A percentile compares a stretch with the other conserved stretches of the same genome.
phyloP scores from a whole-genome alignment of 1,140 invertebrate species.

The Drosophila asahinai region DNA sequence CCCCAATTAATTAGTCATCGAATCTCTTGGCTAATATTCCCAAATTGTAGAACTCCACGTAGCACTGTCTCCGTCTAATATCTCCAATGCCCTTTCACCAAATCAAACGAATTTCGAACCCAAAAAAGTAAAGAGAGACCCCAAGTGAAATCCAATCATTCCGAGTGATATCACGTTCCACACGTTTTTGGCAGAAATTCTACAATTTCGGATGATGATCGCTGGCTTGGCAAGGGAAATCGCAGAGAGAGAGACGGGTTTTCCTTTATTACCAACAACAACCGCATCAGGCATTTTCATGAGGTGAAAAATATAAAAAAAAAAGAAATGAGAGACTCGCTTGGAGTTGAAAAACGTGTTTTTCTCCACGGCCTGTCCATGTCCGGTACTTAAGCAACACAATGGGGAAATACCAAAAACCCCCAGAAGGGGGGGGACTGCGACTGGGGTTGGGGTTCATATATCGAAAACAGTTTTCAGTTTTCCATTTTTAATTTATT shows the following conservation, averaged over 20 bases:
- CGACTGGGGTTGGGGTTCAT: conserved; percentile 4
- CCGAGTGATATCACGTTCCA: conserved; percentile 44
- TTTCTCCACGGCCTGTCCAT: conserved; percentile 42
- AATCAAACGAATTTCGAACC: conserved; percentile 9
- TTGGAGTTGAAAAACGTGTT: conserved; percentile 46
- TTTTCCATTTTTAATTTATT: conserved; percentile 12
- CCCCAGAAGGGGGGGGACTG: background rate
- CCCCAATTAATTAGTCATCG: conserved; percentile 6
- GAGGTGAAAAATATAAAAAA: conserved; percentile 17
- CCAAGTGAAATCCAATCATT: conserved; percentile 37
- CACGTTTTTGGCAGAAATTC: conserved; percentile 53
- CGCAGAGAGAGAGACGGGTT: conserved; percentile 29
- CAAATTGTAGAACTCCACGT: conserved; percentile 1
- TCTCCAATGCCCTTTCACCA: background rate
- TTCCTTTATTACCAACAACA: conserved; percentile 21
- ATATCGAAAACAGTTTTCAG: conserved; percentile 24
- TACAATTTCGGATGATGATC: conserved; percentile 31
- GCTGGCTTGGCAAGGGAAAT: conserved; percentile 35
- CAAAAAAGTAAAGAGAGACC: background rate
- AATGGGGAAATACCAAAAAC: conserved; percentile 37
- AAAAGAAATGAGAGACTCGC: conserved; percentile 23
- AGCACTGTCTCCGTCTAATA: conserved; percentile 9
- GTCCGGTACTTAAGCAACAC: conserved; percentile 53
- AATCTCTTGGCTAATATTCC: background rate
- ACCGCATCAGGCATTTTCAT: conserved; percentile 41